Evolutionary conservation across 2,797 vertebrate genomes (phyloP), one percentile per base, ranked within the genome.

Genomic region (Acridotheres tristis): DNA sequence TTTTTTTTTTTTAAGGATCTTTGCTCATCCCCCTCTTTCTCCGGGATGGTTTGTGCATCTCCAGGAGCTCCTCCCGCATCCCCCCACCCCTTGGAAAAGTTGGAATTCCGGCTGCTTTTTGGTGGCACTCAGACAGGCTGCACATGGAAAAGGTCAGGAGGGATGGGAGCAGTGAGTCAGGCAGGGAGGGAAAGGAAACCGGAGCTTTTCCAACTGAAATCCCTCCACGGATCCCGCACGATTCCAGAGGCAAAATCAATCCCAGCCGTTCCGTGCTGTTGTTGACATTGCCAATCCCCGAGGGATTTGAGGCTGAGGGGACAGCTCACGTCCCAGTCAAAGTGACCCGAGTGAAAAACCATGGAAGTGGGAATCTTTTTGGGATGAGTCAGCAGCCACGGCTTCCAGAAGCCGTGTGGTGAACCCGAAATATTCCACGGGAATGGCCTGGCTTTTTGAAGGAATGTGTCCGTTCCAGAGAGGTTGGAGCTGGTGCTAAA

Each of bases 241-340:
- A 94, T 80, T 91, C 96, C 95, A 91, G 57, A 23, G 90, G 58
- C 43, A 42, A 87, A 96, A 97, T 91, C 55, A 93, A 88, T 91
- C 90, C 91, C 96, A 93, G 94, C 84, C 36, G 1, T 45, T 76
- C 69, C 22, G 7, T 48, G 68, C 26, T 71, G 63, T 79, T 71
- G 63, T 79, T 88, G 96, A 85, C 69, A 32, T 87, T 83, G 63
- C 75, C 45, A 32, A 32, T 77, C 40, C 6, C 48, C 10, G 53
- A 40, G 27, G 53, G 53, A 34, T 68, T 80, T 6, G 1, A 17
- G 9, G 17, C 16, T 10, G 1, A 10, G 7, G 50, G 50, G 50
- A 51, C 27, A 29, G 27, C 81, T 93, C 57, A 75, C 25, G 30
- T 67, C 61, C 38, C 27, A 78, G 79, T 92, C 90, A 58, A 47